Base-by-base conservation (phyloP, 2,113 vertebrate genomes). In the Callionymus lyra region DNA sequence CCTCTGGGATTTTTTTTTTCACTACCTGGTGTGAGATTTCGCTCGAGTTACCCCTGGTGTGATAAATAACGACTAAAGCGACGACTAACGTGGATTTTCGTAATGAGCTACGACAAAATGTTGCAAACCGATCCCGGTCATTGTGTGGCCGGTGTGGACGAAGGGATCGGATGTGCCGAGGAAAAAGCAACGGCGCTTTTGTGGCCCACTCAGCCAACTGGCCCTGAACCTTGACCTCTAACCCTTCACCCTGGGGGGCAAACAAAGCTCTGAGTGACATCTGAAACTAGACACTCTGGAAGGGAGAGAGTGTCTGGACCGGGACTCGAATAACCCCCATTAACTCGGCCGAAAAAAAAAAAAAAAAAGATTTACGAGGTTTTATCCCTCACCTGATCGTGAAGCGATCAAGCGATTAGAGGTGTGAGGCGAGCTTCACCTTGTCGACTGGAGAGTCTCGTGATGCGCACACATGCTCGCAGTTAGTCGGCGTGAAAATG, bases 181-280 rank as follows among this genome's bases (percentile, higher is more conserved):
- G 72, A 74, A 78, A 80, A 75, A 71, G 74, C 65, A 64, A 47
- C n/a, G n/a, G n/a, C n/a, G 80, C 68, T 77, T 82, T 78, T 77
- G 74, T 81, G 81, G 61, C 71, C n/a, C 80, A 84, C 80, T 84
- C 83, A 82, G 78, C 73, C 79, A 83, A 77, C 64, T 80, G 76
- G 82, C 82, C 79, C 81, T 75, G 77, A 82, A 83, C 81, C 74
- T 76, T 84, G 69, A 80, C 85, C 80, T 75, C 58, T 80, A 65
- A 85, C 80, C 80, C 75, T 83, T 86, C 76, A 83, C 74, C 82
- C 81, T 56, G 43, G 70, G 72, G 70, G 72, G 58, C 77, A 85
- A 82, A 84, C 74, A 83, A 81, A 79, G 77, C 71, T 72, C 71
- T 85, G 83, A 84, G 77, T 87, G 82, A 82, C 82, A 83, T 83